These are phyloP conservation scores for Proisotoma minuta DNA, from an alignment of 2,888 invertebrate species.

Conservation along the genomic window DNA sequence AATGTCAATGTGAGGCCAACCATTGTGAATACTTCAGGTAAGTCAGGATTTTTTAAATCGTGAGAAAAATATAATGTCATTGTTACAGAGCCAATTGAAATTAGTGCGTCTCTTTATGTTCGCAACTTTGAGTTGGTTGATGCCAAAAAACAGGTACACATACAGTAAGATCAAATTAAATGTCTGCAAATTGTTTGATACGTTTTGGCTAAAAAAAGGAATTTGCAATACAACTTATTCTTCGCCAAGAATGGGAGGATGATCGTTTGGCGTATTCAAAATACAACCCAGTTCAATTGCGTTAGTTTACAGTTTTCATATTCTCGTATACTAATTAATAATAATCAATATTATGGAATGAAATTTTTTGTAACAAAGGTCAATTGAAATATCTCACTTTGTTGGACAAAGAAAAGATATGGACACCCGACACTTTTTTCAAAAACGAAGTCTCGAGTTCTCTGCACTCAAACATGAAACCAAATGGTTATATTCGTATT, in stretches of 20 bases:
- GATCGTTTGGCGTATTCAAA: constrained; percentile 10
- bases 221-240: neutral
- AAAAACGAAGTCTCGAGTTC: neutral
- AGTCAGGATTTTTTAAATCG: neutral
- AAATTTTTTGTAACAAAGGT: too few relatives aligned
- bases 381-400: constrained; percentile 7
- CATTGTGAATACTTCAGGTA: constrained; percentile 6
- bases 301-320: too few relatives aligned
- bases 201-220: neutral
- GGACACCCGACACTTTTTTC: constrained; percentile 6
- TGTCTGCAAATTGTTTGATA: neutral
- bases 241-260: constrained; percentile 7
- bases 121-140: constrained; percentile 5
- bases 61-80: neutral
- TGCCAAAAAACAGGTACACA: neutral
- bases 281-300: constrained; percentile 8
- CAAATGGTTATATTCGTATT: constrained; percentile 2
- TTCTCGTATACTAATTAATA: neutral
- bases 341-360: too few relatives aligned
- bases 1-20: constrained; percentile 8
- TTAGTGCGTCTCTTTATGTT: constrained; percentile 3
- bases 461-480: neutral
- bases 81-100: constrained; percentile 9
- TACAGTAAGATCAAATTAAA: too few relatives aligned
- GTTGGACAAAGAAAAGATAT: constrained; percentile 4